Percentiles rank a stretch among this genome's conserved stretches.
phyloP scores from a whole-genome alignment of 2,888 invertebrate genomes.

The Drosophila paucipuncta region DNA sequence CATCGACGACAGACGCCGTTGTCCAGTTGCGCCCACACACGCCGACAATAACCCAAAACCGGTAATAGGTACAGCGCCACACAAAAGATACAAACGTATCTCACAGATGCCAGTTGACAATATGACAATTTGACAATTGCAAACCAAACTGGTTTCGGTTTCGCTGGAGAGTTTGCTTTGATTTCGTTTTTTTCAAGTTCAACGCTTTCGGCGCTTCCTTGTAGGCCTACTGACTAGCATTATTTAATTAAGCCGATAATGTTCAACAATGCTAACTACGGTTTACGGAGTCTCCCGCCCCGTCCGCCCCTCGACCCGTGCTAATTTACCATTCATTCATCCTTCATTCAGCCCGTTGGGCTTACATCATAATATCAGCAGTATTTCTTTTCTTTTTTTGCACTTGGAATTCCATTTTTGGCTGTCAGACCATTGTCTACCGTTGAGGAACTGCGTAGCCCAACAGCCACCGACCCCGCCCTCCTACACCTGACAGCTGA shows the following conservation, averaged over 20 bases:
- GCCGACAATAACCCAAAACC: conserved; percentile 56
- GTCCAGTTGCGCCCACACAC: conserved; percentile 57
- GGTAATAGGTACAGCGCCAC: conserved; percentile 59
- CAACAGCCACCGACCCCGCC: background rate
- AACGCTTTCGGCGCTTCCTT: conserved; percentile 66
- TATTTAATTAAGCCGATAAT: conserved; percentile 71
- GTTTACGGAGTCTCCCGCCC: background rate
- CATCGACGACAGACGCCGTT: conserved; percentile 19
- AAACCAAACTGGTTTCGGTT: conserved; percentile 64
- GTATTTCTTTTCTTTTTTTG: conserved; percentile 21
- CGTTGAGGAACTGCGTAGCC: conserved; percentile 28
- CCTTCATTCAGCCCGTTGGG: conserved; percentile 14
- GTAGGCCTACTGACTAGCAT: conserved; percentile 60
- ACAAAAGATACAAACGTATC: conserved; percentile 54
- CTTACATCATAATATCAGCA: conserved; percentile 45
- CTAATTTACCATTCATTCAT: conserved; percentile 33
- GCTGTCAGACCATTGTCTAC: conserved; percentile 24
- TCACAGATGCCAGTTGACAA: conserved; percentile 65
- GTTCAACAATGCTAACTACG: conserved; percentile 29
- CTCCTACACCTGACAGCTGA: background rate
- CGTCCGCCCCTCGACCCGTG: background rate
- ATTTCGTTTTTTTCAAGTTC: conserved; percentile 67
- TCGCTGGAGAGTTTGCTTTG: conserved; percentile 21
- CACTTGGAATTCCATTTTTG: conserved; percentile 48
- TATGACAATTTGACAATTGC: conserved; percentile 79